A percentile compares a stretch with the other conserved stretches of the same genome.
Evolutionary conservation across 2,797 vertebrate species (phyloP).

Genomic region (Loriculus beryllinus): DNA sequence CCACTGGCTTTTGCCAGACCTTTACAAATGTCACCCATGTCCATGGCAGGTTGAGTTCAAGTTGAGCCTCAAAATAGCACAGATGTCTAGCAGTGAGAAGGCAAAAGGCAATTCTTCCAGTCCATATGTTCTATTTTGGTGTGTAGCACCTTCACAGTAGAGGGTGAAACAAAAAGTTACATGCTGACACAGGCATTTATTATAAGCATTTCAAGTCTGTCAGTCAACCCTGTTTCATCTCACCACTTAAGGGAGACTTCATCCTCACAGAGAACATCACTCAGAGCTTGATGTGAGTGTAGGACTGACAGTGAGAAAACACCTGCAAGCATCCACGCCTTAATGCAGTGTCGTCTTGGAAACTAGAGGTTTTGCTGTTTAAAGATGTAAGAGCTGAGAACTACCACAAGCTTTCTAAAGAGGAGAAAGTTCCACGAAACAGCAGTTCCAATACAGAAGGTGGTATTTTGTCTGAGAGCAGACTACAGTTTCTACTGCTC

Average conservation of each 20-base stretch:
- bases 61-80: neutral
- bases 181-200: neutral
- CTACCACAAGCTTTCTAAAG: neutral
- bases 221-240: slow-evolving; percentile 13
- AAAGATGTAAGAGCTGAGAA: neutral
- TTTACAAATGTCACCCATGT: slow-evolving; percentile 12
- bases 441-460: neutral
- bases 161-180: neutral
- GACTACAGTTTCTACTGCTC: neutral
- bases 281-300: neutral
- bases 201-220: neutral
- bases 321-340: neutral
- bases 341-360: neutral
- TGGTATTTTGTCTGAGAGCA: neutral
- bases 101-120: slow-evolving; percentile 20
- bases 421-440: neutral
- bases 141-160: neutral
- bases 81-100: neutral
- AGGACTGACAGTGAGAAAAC: neutral
- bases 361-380: neutral
- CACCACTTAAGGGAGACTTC: neutral
- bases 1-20: slow-evolving; percentile 30
- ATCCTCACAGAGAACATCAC: neutral
- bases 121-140: neutral
- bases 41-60: slow-evolving; percentile 41